These are phyloP conservation scores for Druceiella hillmani DNA, from an alignment of 2,888 invertebrate genomes.

Conservation along the genomic window DNA sequence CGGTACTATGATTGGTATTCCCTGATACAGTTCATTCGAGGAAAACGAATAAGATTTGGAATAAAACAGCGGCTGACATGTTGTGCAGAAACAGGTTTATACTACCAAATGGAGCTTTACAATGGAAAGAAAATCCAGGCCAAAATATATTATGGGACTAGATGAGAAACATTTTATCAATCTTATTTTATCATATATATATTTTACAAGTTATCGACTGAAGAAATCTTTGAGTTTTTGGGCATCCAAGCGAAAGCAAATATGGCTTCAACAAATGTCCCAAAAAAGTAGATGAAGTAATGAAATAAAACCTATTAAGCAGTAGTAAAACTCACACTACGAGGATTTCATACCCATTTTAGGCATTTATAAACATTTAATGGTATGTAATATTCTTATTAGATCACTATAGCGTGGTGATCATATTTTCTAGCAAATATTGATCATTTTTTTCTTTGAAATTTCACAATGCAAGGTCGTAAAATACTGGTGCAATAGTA, in stretches of 20 bases:
- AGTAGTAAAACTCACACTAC: too few relatives aligned
- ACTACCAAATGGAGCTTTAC: background rate
- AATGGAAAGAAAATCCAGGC: background rate
- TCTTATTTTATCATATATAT: background rate
- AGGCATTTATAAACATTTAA: too few relatives aligned
- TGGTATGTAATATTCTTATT: too few relatives aligned
- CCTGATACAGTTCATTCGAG: slow-evolving; percentile 5
- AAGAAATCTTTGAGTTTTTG: background rate
- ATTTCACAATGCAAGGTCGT: too few relatives aligned
- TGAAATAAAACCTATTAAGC: too few relatives aligned
- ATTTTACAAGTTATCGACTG: slow-evolving; percentile 2
- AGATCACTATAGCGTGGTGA: too few relatives aligned
- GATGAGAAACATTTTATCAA: background rate
- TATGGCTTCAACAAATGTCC: background rate
- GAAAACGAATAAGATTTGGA: slow-evolving; percentile 3
- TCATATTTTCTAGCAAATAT: too few relatives aligned
- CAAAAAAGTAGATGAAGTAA: background rate
- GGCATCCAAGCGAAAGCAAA: background rate
- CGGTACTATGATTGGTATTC: slow-evolving; percentile 1
- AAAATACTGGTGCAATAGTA: too few relatives aligned
- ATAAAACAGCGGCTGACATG: slow-evolving; percentile 2
- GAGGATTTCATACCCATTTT: too few relatives aligned
- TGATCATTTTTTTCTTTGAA: too few relatives aligned
- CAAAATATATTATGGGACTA: too few relatives aligned
- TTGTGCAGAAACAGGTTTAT: slow-evolving; percentile 1